These are phyloP conservation scores for Pogonomyrmex californicus DNA, from an alignment of 1,140 invertebrate species.

Conservation along the genomic window DNA sequence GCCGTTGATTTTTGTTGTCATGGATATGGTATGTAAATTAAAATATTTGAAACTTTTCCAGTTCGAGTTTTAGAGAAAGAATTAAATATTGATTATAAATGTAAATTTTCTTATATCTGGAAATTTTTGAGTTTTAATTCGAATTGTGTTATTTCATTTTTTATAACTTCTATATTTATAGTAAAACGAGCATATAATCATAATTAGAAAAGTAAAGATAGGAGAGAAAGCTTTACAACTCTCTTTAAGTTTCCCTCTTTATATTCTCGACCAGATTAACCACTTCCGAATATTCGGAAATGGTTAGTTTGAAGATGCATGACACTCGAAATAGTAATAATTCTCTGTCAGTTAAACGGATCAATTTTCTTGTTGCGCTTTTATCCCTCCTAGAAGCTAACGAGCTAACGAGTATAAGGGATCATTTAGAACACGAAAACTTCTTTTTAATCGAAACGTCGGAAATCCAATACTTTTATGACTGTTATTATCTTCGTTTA, in stretches of 20 bases:
- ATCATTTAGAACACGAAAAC: conserved; percentile 28
- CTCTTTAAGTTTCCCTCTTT: too few species aligned
- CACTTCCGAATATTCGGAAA: not conserved
- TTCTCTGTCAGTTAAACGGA: conserved; percentile 37
- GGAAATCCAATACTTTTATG: not conserved
- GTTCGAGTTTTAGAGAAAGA: not conserved
- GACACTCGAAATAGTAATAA: conserved; percentile 14
- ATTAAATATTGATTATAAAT: not conserved
- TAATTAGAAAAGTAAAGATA: too few species aligned
- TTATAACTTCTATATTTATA: too few species aligned
- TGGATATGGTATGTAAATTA: not conserved
- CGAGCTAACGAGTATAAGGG: conserved; percentile 24
- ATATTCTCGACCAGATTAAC: not conserved
- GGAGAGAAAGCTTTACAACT: too few species aligned
- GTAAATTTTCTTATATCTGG: not conserved
- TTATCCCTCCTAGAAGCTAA: conserved; percentile 37
- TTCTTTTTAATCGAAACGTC: conserved; percentile 33
- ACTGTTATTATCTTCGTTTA: not conserved
- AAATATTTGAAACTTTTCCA: not conserved
- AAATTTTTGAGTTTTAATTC: too few species aligned
- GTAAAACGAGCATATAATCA: not conserved
- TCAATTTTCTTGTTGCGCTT: conserved; percentile 24
- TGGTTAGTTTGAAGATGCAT: conserved; percentile 6
- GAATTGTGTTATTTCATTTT: too few species aligned
- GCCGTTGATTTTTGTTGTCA: conserved; percentile 6